These are phyloP conservation scores for Cossypha polioptera DNA, from an alignment of 2,797 vertebrate genomes.

Conservation along the genomic window DNA sequence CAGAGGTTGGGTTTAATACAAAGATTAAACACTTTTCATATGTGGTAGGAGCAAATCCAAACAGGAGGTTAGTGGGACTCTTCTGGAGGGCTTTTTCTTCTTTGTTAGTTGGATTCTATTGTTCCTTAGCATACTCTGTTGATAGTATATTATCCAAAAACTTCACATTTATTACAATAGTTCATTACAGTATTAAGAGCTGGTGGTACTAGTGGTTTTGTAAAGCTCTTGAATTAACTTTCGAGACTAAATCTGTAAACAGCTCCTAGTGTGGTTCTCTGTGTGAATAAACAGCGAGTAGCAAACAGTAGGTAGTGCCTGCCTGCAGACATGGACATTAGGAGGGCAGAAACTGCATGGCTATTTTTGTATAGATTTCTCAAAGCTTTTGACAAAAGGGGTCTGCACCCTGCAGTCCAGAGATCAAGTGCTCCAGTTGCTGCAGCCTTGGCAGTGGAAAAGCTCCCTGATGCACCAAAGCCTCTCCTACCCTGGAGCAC, in stretches of 20 bases:
- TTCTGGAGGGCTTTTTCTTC: background rate
- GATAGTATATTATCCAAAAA: background rate
- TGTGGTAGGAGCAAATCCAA: background rate
- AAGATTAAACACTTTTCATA: background rate
- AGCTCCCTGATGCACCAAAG: background rate
- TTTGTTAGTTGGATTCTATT: background rate
- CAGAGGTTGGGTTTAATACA: background rate
- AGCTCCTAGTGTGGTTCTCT: background rate
- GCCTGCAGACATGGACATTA: accelerated
- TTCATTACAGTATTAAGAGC: background rate
- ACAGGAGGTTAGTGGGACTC: background rate
- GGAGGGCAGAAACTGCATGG: background rate
- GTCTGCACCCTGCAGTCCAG: background rate
- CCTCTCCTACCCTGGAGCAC: background rate
- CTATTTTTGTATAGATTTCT: background rate
- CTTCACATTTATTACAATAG: background rate
- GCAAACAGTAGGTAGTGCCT: background rate
- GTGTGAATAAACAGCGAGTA: background rate
- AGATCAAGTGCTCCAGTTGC: background rate
- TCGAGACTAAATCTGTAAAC: background rate
- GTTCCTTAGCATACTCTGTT: background rate
- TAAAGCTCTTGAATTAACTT: background rate
- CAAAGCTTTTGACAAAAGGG: background rate
- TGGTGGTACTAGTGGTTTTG: background rate
- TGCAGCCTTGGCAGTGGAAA: accelerated